Conservation (phyloP, 2,113 vertebrate species). For the Hippocampus zosterae region DNA sequence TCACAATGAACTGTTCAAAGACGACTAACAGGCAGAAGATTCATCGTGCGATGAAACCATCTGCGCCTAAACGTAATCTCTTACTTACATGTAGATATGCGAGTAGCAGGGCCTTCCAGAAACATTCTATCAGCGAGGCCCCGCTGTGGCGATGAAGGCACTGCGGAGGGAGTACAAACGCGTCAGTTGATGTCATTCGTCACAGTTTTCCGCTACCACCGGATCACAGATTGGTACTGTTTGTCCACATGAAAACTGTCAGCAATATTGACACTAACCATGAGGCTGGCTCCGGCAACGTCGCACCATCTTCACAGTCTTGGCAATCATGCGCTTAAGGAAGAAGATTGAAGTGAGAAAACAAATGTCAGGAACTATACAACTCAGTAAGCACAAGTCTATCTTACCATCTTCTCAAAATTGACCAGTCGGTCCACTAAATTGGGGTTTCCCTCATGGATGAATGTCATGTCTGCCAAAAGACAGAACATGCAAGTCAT, state of each 20-base stretch:
- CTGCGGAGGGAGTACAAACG: slow-evolving; percentile 52
- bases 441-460: slow-evolving; percentile 90
- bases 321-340: slow-evolving; percentile 87
- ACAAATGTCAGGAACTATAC: neutral
- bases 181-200: neutral
- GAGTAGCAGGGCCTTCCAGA: slow-evolving; percentile 74
- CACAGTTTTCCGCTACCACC: neutral
- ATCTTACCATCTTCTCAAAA: slow-evolving; percentile 94
- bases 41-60: too few relatives aligned
- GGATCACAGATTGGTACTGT: neutral
- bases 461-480: slow-evolving; percentile 87
- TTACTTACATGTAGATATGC: slow-evolving; percentile 82
- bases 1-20: too few relatives aligned
- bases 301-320: slow-evolving; percentile 79
- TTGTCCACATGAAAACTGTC: neutral
- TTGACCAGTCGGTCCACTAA: slow-evolving; percentile 87
- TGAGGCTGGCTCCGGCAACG: slow-evolving; percentile 79
- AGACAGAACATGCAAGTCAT: slow-evolving; percentile 1
- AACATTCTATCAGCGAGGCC: slow-evolving; percentile 82
- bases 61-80: neutral
- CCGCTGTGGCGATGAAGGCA: slow-evolving; percentile 84
- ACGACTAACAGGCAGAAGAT: too few relatives aligned
- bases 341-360: neutral
- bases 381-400: neutral
- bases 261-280: slow-evolving; percentile 57